Base-by-base conservation (phyloP, 2,888 invertebrate species). In the Sialis lutaria region DNA sequence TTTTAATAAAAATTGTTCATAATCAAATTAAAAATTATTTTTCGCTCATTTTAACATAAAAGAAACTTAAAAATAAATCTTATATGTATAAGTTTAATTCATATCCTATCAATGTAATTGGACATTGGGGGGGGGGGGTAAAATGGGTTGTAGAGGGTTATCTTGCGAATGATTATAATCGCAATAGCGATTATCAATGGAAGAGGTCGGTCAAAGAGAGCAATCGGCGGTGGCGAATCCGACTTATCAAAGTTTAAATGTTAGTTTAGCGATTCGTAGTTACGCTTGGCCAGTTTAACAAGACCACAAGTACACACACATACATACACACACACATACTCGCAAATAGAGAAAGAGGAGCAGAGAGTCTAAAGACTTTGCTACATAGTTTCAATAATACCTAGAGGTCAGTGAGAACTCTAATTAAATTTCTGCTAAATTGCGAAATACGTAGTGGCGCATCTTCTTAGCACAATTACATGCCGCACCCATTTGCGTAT, bases 361-460 rank as follows among this genome's bases (percentile, higher is more conserved):
- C 10, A 8, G 39, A 39, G 42, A 42, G 13, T 42, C 32, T 42
- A 31, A 42, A 42, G 42, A 42, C 42, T 42, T 42, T 13, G 22
- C 6, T 30, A 31, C 22, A 42, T 42, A 42, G 42, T 42, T 42
- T 42, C 42, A 42, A 42, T 42, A 42, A 42, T 42, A 42, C 42
- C 42, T 42, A 42, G 42, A 42, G 42, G 42, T 42, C 42, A 42
- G 32, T 42, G 22, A 13, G 42, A 31, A 10, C 13, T 42, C 42
- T 42, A 42, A 42, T 42, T 42, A 42, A 42, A 42, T 42, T 42
- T 42, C 42, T 42, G 42, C 42, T 42, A 42, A 42, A 42, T 42
- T 42, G 42, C 42, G 30, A 42, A 42, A 42, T 42, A 42, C 42
- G 42, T 12, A 12, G 37, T 12, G 10, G 37, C 10, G 37, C 10